Conservation (phyloP, 2,113 vertebrate genomes). For the Leptodactylus fuscus region DNA sequence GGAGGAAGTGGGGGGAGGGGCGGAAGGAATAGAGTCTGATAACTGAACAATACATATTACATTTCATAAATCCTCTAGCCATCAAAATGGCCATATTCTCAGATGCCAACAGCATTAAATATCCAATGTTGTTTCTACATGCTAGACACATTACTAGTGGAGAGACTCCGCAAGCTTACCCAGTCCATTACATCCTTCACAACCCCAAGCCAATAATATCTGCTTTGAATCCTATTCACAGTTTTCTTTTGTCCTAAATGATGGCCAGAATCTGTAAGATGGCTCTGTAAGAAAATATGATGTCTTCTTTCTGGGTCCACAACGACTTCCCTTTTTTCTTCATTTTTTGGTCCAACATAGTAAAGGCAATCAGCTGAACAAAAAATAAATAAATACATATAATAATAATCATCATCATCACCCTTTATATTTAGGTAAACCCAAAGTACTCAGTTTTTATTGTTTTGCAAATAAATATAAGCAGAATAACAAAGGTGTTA, state of each 20-base stretch:
- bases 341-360: constrained; percentile 89
- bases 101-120: too few species aligned
- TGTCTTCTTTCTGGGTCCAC: constrained; percentile 82
- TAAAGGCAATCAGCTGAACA: constrained; percentile 81
- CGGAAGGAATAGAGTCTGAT: too few species aligned
- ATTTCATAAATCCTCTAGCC: too few species aligned
- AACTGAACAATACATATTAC: too few species aligned
- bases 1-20: too few species aligned
- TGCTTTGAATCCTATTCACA: constrained; percentile 86
- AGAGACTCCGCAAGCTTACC: constrained; percentile 70
- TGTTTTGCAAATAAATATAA: too few species aligned
- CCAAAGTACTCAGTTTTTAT: too few species aligned
- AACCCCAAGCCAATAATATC: constrained; percentile 93
- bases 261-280: constrained; percentile 85
- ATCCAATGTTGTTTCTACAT: too few species aligned
- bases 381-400: neutral
- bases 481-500: too few species aligned
- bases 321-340: constrained; percentile 89
- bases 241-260: constrained; percentile 93
- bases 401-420: too few species aligned
- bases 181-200: constrained; percentile 92
- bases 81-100: too few species aligned
- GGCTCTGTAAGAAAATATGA: constrained; percentile 87
- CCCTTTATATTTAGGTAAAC: too few species aligned
- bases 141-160: neutral